These are phyloP conservation scores for Alloscopus bannaensis DNA, from an alignment of 2,888 invertebrate genomes.

Conservation along the genomic window DNA sequence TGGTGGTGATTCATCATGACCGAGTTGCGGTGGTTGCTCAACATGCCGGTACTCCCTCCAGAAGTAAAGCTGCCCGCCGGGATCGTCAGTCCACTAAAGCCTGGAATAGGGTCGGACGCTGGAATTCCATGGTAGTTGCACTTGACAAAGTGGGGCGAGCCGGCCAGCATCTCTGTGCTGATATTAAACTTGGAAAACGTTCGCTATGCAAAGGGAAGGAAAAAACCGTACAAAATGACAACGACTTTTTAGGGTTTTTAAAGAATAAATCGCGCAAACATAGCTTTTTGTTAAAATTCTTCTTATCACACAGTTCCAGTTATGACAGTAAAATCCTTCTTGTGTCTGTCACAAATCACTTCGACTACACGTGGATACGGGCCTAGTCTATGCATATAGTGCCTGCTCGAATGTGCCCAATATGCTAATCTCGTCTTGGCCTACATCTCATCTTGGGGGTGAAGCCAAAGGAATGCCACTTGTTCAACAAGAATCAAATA, in stretches of 20 bases:
- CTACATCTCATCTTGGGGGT: no score
- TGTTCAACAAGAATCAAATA: no score
- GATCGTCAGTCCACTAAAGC: constrained; percentile 54
- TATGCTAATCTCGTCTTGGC: no score
- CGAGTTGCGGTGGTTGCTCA: constrained; percentile 47
- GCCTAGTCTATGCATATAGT: no score
- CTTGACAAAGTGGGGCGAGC: constrained; percentile 71
- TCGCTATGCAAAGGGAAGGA: constrained; percentile 76
- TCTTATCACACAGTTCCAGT: no score
- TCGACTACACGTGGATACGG: no score
- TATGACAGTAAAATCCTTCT: no score
- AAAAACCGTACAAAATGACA: neutral
- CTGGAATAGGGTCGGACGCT: constrained; percentile 36
- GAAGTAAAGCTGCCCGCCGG: constrained; percentile 43
- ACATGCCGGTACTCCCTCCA: constrained; percentile 54
- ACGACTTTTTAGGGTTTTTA: neutral
- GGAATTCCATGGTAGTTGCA: constrained; percentile 72
- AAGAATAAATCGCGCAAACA: no score
- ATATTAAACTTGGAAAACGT: constrained; percentile 83
- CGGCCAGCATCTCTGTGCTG: constrained; percentile 67
- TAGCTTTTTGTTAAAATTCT: no score
- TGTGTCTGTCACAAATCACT: no score
- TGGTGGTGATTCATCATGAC: constrained; percentile 45
- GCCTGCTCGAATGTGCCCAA: no score
- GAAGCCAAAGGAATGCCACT: no score